Percentiles rank a stretch among this genome's conserved stretches.
Conservation (phyloP, 2,113 vertebrate species). For the Pachypanchax playfairii region DNA sequence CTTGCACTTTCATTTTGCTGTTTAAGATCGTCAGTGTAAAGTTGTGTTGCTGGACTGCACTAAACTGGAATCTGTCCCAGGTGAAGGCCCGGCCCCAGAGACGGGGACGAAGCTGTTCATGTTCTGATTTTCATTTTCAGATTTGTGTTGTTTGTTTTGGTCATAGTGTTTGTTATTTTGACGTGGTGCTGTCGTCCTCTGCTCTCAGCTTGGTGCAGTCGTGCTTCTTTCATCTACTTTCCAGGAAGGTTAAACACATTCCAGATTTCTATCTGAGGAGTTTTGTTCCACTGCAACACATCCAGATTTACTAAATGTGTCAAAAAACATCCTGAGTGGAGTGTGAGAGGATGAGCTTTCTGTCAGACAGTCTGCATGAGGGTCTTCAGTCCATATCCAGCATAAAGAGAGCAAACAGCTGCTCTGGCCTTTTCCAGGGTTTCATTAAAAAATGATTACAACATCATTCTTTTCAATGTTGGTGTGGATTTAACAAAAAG, state of each 20-base stretch:
- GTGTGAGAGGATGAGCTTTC: too few species aligned
- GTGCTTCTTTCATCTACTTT: conserved; percentile 25
- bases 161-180: conserved; percentile 24
- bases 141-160: background rate
- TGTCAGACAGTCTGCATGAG: too few species aligned
- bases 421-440: too few species aligned
- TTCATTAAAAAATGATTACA: too few species aligned
- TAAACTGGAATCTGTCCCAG: conserved; percentile 18
- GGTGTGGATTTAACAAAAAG: too few species aligned
- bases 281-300: conserved; percentile 36
- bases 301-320: too few species aligned
- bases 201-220: conserved; percentile 18
- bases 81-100: background rate
- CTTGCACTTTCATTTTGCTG: conserved; percentile 13
- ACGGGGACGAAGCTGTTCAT: conserved; percentile 17
- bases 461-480: too few species aligned
- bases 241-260: conserved; percentile 56
- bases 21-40: background rate
- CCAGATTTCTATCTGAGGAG: conserved; percentile 43
- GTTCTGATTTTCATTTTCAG: background rate
- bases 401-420: too few species aligned
- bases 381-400: too few species aligned
- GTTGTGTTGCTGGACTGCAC: conserved; percentile 31
- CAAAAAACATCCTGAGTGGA: too few species aligned
- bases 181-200: conserved; percentile 31